These are phyloP conservation scores for Lagria hirta DNA, from an alignment of 2,888 invertebrate species.

Conservation along the genomic window DNA sequence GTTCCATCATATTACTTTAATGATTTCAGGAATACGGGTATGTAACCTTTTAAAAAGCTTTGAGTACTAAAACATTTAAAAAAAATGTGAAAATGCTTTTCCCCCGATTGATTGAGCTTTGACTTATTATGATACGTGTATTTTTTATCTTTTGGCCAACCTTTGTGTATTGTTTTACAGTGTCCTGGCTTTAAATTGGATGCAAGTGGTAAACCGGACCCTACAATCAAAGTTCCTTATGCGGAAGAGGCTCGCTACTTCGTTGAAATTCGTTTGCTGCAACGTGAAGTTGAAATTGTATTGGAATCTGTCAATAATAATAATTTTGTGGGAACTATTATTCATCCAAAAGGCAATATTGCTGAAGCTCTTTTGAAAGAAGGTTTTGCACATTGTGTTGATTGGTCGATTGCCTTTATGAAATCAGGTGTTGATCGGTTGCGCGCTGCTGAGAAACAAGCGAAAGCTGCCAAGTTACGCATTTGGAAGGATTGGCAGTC, in stretches of 20 bases:
- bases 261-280: conserved; percentile 87
- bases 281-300: conserved; percentile 86
- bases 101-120: too few species aligned
- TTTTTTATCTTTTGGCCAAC: background rate
- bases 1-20: conserved; percentile 88
- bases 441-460: conserved; percentile 69
- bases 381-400: conserved; percentile 85
- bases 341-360: conserved; percentile 84
- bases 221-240: conserved; percentile 65
- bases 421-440: conserved; percentile 58
- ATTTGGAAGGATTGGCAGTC: conserved; percentile 93
- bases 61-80: too few species aligned
- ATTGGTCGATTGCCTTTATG: conserved; percentile 87
- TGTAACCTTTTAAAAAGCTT: conserved; percentile 50
- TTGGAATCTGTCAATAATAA: conserved; percentile 91
- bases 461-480: conserved; percentile 71
- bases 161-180: too few species aligned
- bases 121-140: too few species aligned
- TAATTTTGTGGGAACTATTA: conserved; percentile 90
- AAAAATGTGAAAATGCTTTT: too few species aligned
- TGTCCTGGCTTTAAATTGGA: conserved; percentile 82
- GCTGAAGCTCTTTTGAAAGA: conserved; percentile 74
- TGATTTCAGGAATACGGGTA: conserved; percentile 91
- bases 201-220: conserved; percentile 69
- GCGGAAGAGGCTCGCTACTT: conserved; percentile 94